A percentile compares a stretch with the other conserved stretches of the same genome.
Conservation (phyloP, 1,140 invertebrate species). For the Halictus rubicundus region DNA sequence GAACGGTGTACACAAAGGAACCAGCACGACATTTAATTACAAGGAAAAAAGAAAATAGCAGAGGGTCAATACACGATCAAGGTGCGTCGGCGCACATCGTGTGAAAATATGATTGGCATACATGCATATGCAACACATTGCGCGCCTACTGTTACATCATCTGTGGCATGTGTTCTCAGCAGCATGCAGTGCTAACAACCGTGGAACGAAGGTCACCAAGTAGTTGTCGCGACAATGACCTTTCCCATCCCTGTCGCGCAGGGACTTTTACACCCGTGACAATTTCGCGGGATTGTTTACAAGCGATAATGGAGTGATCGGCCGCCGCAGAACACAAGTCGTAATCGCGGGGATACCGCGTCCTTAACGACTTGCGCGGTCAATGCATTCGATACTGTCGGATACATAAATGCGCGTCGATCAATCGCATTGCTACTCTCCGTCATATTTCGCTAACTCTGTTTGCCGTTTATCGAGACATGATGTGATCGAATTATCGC, state of each 20-base stretch:
- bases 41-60: background rate
- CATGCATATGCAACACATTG: conserved; percentile 36
- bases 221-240: conserved; percentile 57
- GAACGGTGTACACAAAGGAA: background rate
- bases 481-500: background rate
- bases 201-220: conserved; percentile 42
- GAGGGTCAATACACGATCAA: conserved; percentile 13
- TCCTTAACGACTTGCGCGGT: too few species aligned
- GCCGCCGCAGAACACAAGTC: background rate
- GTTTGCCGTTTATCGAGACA: background rate
- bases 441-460: background rate
- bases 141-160: conserved; percentile 36
- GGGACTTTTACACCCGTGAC: background rate
- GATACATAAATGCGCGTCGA: background rate
- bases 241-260: conserved; percentile 15
- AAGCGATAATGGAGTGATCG: background rate
- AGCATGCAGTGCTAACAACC: conserved; percentile 34
- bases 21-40: background rate
- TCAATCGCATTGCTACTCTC: background rate
- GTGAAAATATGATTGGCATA: conserved; percentile 22
- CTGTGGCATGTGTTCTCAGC: conserved; percentile 30
- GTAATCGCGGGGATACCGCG: too few species aligned
- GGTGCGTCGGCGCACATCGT: conserved; percentile 2
- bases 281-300: background rate
- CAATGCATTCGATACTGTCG: background rate